Evolutionary conservation across 2,113 vertebrate genomes (phyloP).

Genomic region (Sminthopsis crassicaudata): DNA sequence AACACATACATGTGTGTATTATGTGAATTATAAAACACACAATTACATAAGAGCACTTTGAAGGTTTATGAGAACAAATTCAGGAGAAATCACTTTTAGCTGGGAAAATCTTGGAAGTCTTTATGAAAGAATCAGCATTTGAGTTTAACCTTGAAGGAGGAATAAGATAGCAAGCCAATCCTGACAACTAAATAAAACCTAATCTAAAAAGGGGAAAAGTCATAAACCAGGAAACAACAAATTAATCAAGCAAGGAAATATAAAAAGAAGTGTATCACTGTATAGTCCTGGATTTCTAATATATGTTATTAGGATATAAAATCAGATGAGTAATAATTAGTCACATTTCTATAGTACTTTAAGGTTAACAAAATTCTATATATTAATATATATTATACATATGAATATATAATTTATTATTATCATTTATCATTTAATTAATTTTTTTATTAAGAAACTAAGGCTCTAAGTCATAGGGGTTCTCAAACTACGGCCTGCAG

Average conservation of each 20-base stretch:
- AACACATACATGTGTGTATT: neutral
- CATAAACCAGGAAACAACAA: neutral
- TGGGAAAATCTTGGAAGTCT: neutral
- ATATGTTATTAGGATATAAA: neutral
- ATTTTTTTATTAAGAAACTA: neutral
- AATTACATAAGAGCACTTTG: neutral
- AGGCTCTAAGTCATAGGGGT: neutral
- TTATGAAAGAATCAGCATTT: neutral
- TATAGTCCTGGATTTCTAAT: neutral
- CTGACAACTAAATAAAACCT: neutral
- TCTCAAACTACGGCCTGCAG: too few relatives aligned
- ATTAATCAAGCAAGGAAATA: neutral
- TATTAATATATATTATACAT: too few relatives aligned
- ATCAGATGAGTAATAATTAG: neutral
- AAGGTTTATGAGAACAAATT: neutral
- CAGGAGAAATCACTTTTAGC: neutral
- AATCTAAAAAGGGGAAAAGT: neutral
- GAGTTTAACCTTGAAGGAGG: neutral
- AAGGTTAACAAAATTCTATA: neutral
- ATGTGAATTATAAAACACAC: constrained; percentile 6
- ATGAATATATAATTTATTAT: too few relatives aligned
- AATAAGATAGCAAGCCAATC: neutral
- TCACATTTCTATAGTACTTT: neutral
- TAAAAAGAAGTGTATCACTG: neutral
- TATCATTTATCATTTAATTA: too few relatives aligned